Conservation (phyloP, 2,888 invertebrate species). For the Abrostola triplasia region DNA sequence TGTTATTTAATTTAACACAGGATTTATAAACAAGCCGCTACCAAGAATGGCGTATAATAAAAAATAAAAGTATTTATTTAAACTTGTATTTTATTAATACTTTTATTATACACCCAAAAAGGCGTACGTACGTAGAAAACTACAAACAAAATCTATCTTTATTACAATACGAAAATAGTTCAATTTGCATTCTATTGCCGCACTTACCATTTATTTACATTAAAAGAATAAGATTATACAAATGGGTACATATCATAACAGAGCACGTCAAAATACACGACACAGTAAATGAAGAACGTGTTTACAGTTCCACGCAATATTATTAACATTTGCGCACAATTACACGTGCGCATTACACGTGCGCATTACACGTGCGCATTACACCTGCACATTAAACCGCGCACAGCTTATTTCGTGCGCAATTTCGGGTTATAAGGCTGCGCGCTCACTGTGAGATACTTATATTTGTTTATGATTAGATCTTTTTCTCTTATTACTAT, state of each 20-base stretch:
- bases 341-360: conserved; percentile 35
- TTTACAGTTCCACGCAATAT: conserved; percentile 38
- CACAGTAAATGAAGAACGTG: conserved; percentile 36
- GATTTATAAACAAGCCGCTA: too few relatives aligned
- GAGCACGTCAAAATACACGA: conserved; percentile 11
- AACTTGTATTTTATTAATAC: too few relatives aligned
- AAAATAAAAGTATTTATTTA: too few relatives aligned
- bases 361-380: conserved; percentile 53
- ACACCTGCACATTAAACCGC: conserved; percentile 35
- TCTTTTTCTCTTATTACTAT: too few relatives aligned
- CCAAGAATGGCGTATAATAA: too few relatives aligned
- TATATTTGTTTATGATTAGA: too few relatives aligned
- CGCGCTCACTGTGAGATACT: conserved; percentile 10
- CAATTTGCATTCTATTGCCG: too few relatives aligned
- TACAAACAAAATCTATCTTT: too few relatives aligned
- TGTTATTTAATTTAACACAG: too few relatives aligned
- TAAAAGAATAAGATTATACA: conserved; percentile 10
- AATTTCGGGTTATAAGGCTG: conserved; percentile 35
- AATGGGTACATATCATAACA: conserved; percentile 1
- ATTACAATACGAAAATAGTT: too few relatives aligned
- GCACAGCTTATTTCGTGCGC: conserved; percentile 41
- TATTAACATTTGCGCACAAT: conserved; percentile 42
- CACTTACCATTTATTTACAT: neutral
- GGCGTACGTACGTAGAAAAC: too few relatives aligned
- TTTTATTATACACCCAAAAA: too few relatives aligned